A percentile compares a stretch with the other conserved stretches of the same genome.
Conservation (phyloP, 2,797 vertebrate genomes). For the Cyprinella venusta region DNA sequence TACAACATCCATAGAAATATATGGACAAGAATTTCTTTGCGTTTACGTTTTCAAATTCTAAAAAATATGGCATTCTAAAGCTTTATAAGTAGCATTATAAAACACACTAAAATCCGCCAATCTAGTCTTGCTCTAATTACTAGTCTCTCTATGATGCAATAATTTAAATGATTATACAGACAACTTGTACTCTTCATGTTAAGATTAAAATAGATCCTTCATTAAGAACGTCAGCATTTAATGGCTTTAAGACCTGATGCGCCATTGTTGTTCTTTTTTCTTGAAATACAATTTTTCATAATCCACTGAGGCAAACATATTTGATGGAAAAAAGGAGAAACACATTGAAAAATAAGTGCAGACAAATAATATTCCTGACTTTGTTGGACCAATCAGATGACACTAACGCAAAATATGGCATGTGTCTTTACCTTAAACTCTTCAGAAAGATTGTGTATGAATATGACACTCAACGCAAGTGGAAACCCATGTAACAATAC, state of each 20-base stretch:
- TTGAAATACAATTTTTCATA: constrained; percentile 32
- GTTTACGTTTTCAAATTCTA: constrained; percentile 56
- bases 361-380: constrained; percentile 34
- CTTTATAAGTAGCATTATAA: constrained; percentile 59
- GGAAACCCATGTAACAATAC: constrained; percentile 34
- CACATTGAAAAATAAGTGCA: constrained; percentile 13
- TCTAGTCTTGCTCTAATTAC: constrained; percentile 49
- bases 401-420: constrained; percentile 47
- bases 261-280: constrained; percentile 53
- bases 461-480: constrained; percentile 21
- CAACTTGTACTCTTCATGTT: constrained; percentile 53
- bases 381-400: constrained; percentile 40
- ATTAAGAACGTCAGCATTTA: constrained; percentile 61
- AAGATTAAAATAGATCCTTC: constrained; percentile 69
- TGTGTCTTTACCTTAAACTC: constrained; percentile 21
- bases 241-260: constrained; percentile 72
- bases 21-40: constrained; percentile 57
- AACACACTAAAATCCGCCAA: constrained; percentile 50
- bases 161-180: constrained; percentile 59
- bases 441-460: constrained; percentile 11
- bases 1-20: constrained; percentile 61
- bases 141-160: constrained; percentile 57
- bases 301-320: constrained; percentile 38
- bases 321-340: constrained; percentile 18
- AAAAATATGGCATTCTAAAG: constrained; percentile 65